phyloP scores from a whole-genome alignment of 2,113 vertebrate species.

The Alectura lathami region DNA sequence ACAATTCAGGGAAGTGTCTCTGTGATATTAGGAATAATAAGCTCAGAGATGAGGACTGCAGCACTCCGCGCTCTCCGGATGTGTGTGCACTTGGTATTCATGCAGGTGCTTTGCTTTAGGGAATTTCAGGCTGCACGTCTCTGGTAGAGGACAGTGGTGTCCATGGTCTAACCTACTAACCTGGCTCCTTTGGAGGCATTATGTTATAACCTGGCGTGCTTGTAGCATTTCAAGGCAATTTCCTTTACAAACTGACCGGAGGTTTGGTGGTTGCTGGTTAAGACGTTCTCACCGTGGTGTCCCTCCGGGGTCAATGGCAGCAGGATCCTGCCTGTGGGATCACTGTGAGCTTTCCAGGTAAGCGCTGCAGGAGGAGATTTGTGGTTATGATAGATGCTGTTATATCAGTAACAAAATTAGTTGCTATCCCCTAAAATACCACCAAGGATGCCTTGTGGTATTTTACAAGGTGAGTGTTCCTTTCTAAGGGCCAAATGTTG shows the following conservation, averaged over 20 bases:
- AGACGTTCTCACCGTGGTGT: background rate
- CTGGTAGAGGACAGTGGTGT: background rate
- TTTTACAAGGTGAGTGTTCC: background rate
- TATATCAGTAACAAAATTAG: background rate
- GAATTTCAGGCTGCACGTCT: slow-evolving; percentile 19
- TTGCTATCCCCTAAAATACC: background rate
- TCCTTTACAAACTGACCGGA: background rate
- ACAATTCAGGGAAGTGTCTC: slow-evolving; percentile 74
- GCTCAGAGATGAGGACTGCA: slow-evolving; percentile 68
- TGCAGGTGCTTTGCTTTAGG: slow-evolving; percentile 35
- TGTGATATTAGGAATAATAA: slow-evolving; percentile 78
- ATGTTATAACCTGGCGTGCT: slow-evolving; percentile 53
- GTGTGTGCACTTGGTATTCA: slow-evolving; percentile 47
- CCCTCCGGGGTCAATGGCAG: background rate
- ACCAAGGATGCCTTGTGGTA: background rate
- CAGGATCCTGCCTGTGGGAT: background rate
- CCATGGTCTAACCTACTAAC: background rate
- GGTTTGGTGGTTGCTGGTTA: background rate
- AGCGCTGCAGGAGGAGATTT: background rate
- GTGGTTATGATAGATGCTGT: background rate
- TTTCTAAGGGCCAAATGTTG: background rate
- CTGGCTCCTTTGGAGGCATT: slow-evolving; percentile 1
- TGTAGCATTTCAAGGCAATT: background rate
- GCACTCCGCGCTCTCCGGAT: slow-evolving; percentile 14
- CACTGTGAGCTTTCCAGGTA: background rate